These are phyloP conservation scores for Tetheella fluctuosa DNA, from an alignment of 2,888 invertebrate genomes.

Conservation along the genomic window DNA sequence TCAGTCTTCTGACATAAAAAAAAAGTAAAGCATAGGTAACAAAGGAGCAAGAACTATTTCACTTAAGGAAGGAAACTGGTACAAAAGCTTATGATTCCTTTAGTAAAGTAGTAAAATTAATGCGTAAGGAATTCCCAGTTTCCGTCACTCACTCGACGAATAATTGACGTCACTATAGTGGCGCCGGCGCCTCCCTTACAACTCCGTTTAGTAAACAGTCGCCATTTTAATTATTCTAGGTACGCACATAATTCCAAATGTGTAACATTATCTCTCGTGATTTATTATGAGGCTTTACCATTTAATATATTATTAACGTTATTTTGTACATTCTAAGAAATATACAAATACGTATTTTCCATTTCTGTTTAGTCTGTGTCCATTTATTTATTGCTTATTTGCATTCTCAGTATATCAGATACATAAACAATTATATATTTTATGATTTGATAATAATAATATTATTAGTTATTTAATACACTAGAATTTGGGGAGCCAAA, in stretches of 20 bases:
- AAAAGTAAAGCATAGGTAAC: too few species aligned
- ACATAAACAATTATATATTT: not conserved
- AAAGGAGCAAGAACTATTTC: too few species aligned
- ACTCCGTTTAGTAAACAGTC: conserved; percentile 29
- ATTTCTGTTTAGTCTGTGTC: conserved; percentile 5
- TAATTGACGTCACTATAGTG: conserved; percentile 23
- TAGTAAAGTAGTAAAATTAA: too few species aligned
- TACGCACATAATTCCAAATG: conserved; percentile 1
- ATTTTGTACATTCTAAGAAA: not conserved
- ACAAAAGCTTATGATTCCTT: too few species aligned
- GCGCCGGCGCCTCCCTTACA: conserved; percentile 23
- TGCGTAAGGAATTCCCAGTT: too few species aligned
- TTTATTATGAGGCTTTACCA: not conserved
- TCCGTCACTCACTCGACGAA: conserved; percentile 13
- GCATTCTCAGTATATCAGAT: not conserved
- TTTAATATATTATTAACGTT: not conserved
- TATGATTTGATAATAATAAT: not conserved
- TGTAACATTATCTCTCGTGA: conserved; percentile 2
- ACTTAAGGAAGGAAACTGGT: too few species aligned
- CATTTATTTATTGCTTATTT: not conserved
- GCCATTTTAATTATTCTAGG: not conserved
- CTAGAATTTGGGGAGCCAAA: too few species aligned
- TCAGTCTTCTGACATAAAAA: not conserved
- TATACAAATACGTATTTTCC: not conserved
- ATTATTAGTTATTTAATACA: too few species aligned